Percentiles rank a stretch among this genome's conserved stretches.
These are phyloP conservation scores for Syritta pipiens DNA, from an alignment of 2,888 invertebrate genomes.

Conservation along the genomic window DNA sequence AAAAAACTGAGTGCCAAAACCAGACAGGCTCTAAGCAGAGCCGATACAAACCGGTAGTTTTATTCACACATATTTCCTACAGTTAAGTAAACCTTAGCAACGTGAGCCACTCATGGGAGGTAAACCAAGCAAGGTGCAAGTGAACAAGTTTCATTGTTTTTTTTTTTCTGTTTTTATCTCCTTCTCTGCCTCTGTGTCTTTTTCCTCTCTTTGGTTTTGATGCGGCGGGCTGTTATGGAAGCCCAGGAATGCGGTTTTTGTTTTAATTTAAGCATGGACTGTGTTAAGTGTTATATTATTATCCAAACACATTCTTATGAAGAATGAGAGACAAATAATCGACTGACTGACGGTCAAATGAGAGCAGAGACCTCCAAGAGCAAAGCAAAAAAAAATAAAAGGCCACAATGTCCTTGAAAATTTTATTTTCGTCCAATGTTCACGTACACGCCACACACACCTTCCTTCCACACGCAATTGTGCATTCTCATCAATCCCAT, in stretches of 20 bases:
- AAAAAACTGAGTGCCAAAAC: conserved; percentile 32
- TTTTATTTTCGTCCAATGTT: conserved; percentile 43
- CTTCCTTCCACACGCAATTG: too few species aligned
- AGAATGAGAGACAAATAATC: not conserved
- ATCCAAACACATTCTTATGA: not conserved
- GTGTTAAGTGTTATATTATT: conserved; percentile 33
- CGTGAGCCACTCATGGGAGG: conserved; percentile 25
- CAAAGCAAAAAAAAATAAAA: conserved; percentile 63
- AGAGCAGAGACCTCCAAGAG: conserved; percentile 46
- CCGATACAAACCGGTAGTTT: conserved; percentile 60
- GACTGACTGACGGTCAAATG: conserved; percentile 7
- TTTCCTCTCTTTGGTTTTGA: conserved; percentile 6
- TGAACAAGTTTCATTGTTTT: conserved; percentile 53
- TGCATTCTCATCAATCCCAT: too few species aligned
- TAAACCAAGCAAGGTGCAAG: conserved; percentile 50
- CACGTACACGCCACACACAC: conserved; percentile 14
- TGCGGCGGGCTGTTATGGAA: conserved; percentile 45
- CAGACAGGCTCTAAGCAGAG: conserved; percentile 42
- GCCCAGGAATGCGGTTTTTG: conserved; percentile 39
- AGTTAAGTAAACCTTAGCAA: conserved; percentile 43
- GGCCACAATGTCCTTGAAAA: conserved; percentile 57
- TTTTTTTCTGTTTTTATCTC: conserved; percentile 7
- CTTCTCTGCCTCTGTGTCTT: conserved; percentile 1
- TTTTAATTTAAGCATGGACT: conserved; percentile 17
- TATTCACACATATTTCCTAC: conserved; percentile 52